Conservation (phyloP, 2,113 vertebrate genomes). For the Dicrurus megarhynchus region DNA sequence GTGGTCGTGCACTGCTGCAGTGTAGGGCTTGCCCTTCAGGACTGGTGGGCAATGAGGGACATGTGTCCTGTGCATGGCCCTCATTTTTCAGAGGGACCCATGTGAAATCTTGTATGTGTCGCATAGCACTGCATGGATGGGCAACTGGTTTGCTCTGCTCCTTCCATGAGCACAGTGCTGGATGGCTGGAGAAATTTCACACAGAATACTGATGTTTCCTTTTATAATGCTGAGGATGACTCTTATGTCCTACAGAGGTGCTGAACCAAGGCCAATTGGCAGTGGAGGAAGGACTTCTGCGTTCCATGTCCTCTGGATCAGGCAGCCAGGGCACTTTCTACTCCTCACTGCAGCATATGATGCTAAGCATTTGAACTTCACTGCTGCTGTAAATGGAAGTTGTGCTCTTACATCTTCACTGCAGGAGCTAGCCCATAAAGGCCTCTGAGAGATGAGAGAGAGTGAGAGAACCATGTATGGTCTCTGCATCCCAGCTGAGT, state of each 20-base stretch:
- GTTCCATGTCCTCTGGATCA: background rate
- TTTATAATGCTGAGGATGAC: background rate
- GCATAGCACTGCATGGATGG: background rate
- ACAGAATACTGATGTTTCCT: background rate
- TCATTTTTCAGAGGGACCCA: background rate
- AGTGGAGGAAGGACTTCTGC: background rate
- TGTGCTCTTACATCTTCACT: background rate
- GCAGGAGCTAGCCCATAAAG: background rate
- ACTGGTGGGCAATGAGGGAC: too few species aligned
- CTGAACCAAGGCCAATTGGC: background rate
- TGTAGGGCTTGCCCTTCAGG: background rate
- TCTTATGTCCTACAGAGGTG: background rate
- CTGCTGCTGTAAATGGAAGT: conserved; percentile 54
- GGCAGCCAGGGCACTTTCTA: background rate
- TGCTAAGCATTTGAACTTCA: background rate
- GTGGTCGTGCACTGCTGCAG: background rate
- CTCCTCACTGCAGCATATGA: background rate
- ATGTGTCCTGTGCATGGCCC: rapidly evolving
- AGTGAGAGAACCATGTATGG: conserved; percentile 37
- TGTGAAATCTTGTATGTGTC: background rate
- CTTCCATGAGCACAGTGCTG: background rate
- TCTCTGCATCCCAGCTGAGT: background rate
- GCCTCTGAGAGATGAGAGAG: background rate
- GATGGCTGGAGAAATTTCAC: background rate
- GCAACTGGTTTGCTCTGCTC: background rate